phyloP scores from a whole-genome alignment of 1,140 invertebrate species.

The Pseudomyrmex gracilis region DNA sequence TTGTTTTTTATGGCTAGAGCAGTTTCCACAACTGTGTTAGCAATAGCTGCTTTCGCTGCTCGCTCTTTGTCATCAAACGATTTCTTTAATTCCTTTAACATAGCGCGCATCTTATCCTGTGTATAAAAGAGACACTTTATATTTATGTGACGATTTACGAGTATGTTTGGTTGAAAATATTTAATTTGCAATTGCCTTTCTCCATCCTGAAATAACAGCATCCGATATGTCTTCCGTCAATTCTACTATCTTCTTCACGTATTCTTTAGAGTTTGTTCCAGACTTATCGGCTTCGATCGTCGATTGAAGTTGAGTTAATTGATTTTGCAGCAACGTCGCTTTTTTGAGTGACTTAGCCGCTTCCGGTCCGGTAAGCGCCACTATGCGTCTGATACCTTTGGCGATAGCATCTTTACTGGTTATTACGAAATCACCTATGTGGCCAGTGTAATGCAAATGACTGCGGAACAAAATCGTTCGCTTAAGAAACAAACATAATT shows the following conservation, averaged over 20 bases:
- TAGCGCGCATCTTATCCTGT: conserved; percentile 93
- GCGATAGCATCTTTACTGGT: conserved; percentile 99
- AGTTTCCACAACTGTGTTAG: conserved; percentile 92
- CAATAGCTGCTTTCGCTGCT: conserved; percentile 92
- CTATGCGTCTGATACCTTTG: conserved; percentile 98
- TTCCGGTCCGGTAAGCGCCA: conserved; percentile 98
- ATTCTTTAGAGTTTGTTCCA: conserved; percentile 87
- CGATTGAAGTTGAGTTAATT: conserved; percentile 89
- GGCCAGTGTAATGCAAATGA: conserved; percentile 95
- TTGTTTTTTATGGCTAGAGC: conserved; percentile 93
- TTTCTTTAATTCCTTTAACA: conserved; percentile 95
- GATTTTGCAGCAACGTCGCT: conserved; percentile 91
- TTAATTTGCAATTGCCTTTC: conserved; percentile 87
- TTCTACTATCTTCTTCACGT: conserved; percentile 92
- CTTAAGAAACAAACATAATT: conserved; percentile 14
- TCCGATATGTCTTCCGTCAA: conserved; percentile 94
- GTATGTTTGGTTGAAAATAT: not conserved
- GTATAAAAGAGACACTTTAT: conserved; percentile 1
- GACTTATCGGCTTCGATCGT: conserved; percentile 87
- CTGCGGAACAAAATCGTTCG: conserved; percentile 81
- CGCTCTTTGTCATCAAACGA: conserved; percentile 96
- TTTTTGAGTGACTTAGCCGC: conserved; percentile 95
- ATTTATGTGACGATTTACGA: not conserved
- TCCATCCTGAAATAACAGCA: conserved; percentile 94
- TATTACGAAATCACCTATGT: conserved; percentile 98